Evolutionary conservation across 2,797 vertebrate genomes (phyloP), one percentile per base, ranked within the genome.

Genomic region (Semaprochilodus insignis): DNA sequence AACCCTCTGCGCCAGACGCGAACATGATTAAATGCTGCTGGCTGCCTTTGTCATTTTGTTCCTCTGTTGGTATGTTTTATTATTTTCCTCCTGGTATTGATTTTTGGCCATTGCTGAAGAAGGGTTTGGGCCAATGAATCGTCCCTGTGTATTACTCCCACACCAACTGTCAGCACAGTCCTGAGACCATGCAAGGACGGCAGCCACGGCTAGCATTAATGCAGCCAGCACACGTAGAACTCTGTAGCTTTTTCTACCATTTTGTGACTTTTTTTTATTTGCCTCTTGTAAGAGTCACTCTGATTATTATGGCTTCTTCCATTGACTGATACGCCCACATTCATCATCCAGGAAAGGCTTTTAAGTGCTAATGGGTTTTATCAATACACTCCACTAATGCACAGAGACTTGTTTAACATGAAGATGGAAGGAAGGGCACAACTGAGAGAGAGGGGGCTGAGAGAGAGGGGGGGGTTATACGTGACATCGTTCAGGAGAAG

Each of bases 1-100:
- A 75, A 74, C 73, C 74, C 75, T 82, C 60, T 62, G 55, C 75
- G 70, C 73, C 81, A 86, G 85, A 86, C 84, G 67, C 85, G 87
- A 84, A 84, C 59, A 48, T 77, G 80, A 88, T 88, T 84, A 88
- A 90, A 88, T 83, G 69, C 88, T 73, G 76, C 85, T 67, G 76
- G 67, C 67, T 74, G 67, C 83, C 79, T 36, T 48, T 85, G 85
- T 82, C 85, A 83, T 90, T 89, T 87, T 88, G 69, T 81, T 82
- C 66, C 19, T 55, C 14, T 54, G 75, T 85, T 86, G 75, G 23
- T 89, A 69, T 81, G 21, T 84, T 77, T 89, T 86, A 83, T 80
- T 83, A 44, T 88, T 91, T 90, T 81, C 84, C 81, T 82, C 59
- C 77, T 69, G 83, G 80, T 91, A 93, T 91, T 85, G 91, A 92